Conservation (phyloP, 1,140 invertebrate genomes). For the Leptinotarsa undecemlineata region DNA sequence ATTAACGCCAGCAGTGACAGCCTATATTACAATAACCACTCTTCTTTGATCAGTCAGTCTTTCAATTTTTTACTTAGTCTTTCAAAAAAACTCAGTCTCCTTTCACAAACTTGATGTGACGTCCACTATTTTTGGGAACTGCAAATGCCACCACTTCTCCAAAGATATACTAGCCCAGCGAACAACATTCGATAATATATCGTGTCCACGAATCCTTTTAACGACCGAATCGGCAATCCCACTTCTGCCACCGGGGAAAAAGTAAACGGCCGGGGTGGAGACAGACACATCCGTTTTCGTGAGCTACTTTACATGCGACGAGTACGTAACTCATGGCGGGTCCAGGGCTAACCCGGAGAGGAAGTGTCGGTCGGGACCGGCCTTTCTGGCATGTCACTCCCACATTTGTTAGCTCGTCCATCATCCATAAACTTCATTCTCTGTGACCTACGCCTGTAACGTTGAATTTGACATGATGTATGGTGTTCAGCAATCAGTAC, state of each 20-base stretch:
- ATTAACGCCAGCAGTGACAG: too few relatives aligned
- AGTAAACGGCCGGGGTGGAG: neutral
- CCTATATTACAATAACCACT: too few relatives aligned
- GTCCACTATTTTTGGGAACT: too few relatives aligned
- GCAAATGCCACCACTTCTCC: too few relatives aligned
- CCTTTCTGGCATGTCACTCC: constrained; percentile 1
- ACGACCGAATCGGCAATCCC: too few relatives aligned
- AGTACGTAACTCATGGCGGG: neutral
- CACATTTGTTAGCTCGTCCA: constrained; percentile 14
- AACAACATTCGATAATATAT: too few relatives aligned
- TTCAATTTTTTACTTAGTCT: too few relatives aligned
- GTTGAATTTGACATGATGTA: constrained; percentile 24
- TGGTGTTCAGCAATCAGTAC: constrained; percentile 17
- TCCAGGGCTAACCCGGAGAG: neutral
- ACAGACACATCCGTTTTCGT: neutral
- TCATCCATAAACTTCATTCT: constrained; percentile 18
- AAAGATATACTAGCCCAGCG: too few relatives aligned
- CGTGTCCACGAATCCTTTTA: too few relatives aligned
- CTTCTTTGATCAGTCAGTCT: too few relatives aligned
- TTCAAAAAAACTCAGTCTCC: too few relatives aligned
- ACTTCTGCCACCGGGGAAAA: neutral
- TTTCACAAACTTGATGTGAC: too few relatives aligned
- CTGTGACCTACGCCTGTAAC: constrained; percentile 19
- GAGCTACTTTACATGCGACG: neutral
- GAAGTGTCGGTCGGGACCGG: neutral